Evolutionary conservation across 2,888 invertebrate genomes (phyloP).

Genomic region (Aleiodes leptofemur): DNA sequence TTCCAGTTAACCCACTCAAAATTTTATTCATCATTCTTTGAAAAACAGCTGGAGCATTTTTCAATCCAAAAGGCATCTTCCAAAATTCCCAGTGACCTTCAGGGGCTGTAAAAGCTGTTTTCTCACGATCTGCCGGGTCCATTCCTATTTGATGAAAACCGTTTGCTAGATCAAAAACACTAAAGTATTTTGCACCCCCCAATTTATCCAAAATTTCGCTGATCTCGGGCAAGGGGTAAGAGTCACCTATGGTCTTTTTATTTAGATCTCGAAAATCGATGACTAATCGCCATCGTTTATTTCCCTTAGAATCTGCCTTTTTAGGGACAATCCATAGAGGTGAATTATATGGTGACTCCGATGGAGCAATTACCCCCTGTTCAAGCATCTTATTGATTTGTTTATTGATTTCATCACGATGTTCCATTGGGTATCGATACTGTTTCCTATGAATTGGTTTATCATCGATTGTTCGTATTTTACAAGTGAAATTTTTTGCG

Average conservation of each 20-base stretch:
- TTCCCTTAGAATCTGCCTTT: not conserved
- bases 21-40: no score
- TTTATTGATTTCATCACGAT: no score
- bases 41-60: no score
- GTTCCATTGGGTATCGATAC: not conserved
- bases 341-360: not conserved
- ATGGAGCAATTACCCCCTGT: not conserved
- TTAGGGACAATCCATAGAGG: no score
- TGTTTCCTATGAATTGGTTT: not conserved
- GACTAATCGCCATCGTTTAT: not conserved
- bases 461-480: not conserved
- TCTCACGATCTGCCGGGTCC: not conserved
- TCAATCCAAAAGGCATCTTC: no score
- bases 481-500: constrained; percentile 1
- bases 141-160: no score
- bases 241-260: not conserved
- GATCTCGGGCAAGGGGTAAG: not conserved
- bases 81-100: not conserved
- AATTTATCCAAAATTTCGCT: not conserved
- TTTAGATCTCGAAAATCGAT: not conserved
- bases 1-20: no score
- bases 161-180: no score
- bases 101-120: not conserved
- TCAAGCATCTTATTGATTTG: not conserved
- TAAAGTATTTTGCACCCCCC: no score